These are phyloP conservation scores for Hedya salicella DNA, from an alignment of 2,888 invertebrate species.

Conservation along the genomic window DNA sequence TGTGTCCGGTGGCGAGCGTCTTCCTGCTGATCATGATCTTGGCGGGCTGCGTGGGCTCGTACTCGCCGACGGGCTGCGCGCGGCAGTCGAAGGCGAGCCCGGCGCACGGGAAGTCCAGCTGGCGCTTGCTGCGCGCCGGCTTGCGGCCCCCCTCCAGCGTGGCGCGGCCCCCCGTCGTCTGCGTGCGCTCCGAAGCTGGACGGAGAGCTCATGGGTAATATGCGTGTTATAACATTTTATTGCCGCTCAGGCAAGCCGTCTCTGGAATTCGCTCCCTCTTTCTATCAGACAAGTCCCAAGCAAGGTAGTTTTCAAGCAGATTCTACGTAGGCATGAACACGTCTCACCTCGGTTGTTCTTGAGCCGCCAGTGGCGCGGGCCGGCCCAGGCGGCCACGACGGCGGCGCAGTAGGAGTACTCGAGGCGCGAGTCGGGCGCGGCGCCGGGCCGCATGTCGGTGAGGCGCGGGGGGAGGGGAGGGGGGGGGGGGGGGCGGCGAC, in stretches of 20 bases:
- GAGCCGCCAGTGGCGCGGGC: conserved; percentile 56
- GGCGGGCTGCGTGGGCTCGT: conserved; percentile 72
- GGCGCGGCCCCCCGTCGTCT: conserved; percentile 63
- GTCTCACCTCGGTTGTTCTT: conserved; percentile 78
- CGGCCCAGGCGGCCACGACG: conserved; percentile 88
- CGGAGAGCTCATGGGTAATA: too few relatives aligned
- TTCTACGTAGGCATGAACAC: too few relatives aligned
- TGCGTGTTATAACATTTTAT: too few relatives aligned
- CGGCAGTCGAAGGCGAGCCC: conserved; percentile 70
- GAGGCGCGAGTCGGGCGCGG: conserved; percentile 76
- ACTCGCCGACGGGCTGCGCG: conserved; percentile 62
- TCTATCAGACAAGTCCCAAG: too few relatives aligned
- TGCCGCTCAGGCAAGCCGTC: too few relatives aligned
- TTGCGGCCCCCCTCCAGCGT: conserved; percentile 67
- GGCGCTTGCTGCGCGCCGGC: conserved; percentile 68
- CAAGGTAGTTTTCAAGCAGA: too few relatives aligned
- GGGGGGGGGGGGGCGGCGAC: too few relatives aligned
- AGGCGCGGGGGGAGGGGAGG: neutral
- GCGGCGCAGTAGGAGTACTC: conserved; percentile 89
- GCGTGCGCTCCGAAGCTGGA: conserved; percentile 67
- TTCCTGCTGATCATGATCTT: conserved; percentile 81
- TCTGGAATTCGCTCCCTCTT: too few relatives aligned
- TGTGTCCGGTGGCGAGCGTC: conserved; percentile 77
- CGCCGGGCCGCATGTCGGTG: conserved; percentile 73
- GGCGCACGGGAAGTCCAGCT: conserved; percentile 71